Conservation (phyloP, 1,140 invertebrate species). For the Halesus radiatus region DNA sequence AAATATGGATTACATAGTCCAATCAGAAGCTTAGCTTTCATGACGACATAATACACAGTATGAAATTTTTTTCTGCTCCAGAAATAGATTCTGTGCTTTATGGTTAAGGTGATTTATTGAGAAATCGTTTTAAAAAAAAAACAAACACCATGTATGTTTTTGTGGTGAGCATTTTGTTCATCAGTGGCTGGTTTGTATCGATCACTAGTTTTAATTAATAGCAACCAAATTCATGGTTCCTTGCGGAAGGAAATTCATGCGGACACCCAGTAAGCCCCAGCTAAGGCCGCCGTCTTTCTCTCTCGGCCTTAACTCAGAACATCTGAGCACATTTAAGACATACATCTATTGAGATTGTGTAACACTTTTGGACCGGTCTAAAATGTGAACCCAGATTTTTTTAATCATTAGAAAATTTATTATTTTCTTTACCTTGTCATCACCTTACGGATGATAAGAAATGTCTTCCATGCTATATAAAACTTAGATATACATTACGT, state of each 20-base stretch:
- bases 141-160: neutral
- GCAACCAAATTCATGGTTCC: neutral
- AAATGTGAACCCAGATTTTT: neutral
- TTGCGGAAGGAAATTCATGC: neutral
- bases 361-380: neutral
- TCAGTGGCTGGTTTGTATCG: neutral
- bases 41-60: too few relatives aligned
- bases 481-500: neutral
- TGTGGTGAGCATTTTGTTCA: neutral
- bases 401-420: neutral
- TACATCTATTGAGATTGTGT: neutral
- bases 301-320: conserved; percentile 7
- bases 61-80: too few relatives aligned
- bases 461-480: neutral
- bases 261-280: neutral
- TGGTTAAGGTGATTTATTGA: too few relatives aligned
- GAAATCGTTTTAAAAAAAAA: too few relatives aligned
- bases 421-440: neutral
- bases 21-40: too few relatives aligned
- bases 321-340: conserved; percentile 22
- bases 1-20: too few relatives aligned
- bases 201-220: conserved; percentile 8
- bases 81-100: too few relatives aligned
- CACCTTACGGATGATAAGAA: neutral
- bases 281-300: neutral